Evolutionary conservation across 2,113 vertebrate species (phyloP).

Genomic region (Erythrocercus mccallii): DNA sequence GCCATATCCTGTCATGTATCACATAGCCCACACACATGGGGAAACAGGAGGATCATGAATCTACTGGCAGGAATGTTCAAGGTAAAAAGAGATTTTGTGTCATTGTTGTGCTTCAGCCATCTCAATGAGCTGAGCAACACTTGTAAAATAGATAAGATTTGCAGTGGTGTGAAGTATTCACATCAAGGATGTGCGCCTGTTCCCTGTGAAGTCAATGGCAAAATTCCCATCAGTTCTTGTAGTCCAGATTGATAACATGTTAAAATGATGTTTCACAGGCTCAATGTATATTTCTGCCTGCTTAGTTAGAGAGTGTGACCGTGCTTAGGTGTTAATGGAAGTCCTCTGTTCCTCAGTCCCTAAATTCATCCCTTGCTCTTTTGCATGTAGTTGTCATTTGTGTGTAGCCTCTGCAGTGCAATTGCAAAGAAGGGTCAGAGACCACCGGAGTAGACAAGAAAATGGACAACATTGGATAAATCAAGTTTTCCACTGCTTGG

Average conservation of each 20-base stretch:
- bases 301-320: not conserved
- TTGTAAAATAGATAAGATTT: not conserved
- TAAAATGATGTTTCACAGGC: not conserved
- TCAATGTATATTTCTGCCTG: not conserved
- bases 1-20: not conserved
- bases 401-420: not conserved
- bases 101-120: not conserved
- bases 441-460: not conserved
- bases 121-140: not conserved
- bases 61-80: not conserved
- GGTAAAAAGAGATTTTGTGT: not conserved
- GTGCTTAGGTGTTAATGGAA: not conserved
- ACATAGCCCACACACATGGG: not conserved
- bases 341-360: not conserved
- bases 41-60: not conserved
- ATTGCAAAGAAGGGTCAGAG: not conserved
- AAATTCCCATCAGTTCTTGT: not conserved
- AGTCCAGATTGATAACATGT: not conserved
- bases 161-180: not conserved
- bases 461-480: not conserved
- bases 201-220: not conserved
- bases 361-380: not conserved
- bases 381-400: not conserved
- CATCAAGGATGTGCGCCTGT: not conserved
- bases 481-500: not conserved